Base-by-base conservation (phyloP, 2,888 invertebrate species). In the Gymnosoma rotundatum region DNA sequence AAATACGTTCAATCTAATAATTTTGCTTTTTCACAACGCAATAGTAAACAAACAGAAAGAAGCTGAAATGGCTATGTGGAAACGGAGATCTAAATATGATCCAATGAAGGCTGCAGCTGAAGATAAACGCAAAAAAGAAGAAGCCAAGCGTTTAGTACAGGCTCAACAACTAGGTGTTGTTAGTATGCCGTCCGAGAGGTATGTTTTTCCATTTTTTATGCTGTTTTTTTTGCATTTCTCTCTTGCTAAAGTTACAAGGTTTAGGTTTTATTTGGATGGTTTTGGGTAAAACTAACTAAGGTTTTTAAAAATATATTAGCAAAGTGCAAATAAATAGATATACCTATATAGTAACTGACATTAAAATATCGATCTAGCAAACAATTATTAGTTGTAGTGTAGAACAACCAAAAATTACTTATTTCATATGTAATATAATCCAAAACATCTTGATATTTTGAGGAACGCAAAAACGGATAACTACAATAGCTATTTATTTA, bases 51-150 rank as follows among this genome's bases (percentile, higher is more conserved):
- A 94, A 91, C 94, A 94, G 89, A 94, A 94, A 91, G 97, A 98
- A 92, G 95, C 95, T 42, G 96, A 97, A 90, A 95, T 97, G 93
- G 97, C 97, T 91, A 98, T 98, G 93, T 99, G 98, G 98, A 97
- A 98, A 90, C 94, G 98, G 81, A 94, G 99, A 85, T 98, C 98
- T 89, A 97, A 97, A 88, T 99, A 99, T 92, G 98, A 99, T 93
- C 98, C 98, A 38, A 95, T 97, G 94, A 96, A 95, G 90, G 97
- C 98, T 0, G 98, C 98, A 0, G 97, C 97, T 21, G 97, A 98
- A 90, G 98, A 96, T 32, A 95, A 94, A 89, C 94, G 94, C 89
- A 95, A 94, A 89, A 94, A 94, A 63, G 94, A 94, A 88, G 91
- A 93, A 85, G 94, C 93, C 6, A 93, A 93, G 78, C 92, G 92